Evolutionary conservation across 1,140 invertebrate genomes (phyloP).

Genomic region (Hormaphis cornu): DNA sequence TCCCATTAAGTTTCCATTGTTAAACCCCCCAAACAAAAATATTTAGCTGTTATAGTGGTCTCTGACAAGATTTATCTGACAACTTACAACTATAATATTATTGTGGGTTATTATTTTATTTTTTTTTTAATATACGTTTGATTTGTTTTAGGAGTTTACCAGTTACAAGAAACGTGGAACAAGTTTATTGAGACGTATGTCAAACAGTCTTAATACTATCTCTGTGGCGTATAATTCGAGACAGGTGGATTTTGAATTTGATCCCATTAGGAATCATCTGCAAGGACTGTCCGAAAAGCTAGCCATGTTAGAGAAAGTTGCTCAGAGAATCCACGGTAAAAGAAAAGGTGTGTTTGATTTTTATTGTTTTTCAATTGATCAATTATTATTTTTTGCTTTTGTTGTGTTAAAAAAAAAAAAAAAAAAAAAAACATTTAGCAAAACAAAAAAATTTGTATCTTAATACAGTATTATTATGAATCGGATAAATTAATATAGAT

Average conservation of each 20-base stretch:
- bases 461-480: no score
- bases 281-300: constrained; percentile 32
- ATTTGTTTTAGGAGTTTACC: constrained; percentile 30
- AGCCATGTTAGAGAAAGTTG: constrained; percentile 30
- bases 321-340: constrained; percentile 32
- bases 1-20: no score
- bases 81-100: background rate
- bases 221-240: constrained; percentile 28
- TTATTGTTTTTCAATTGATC: no score
- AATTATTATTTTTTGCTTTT: no score
- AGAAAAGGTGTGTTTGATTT: constrained; percentile 33
- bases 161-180: constrained; percentile 30
- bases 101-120: background rate
- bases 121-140: background rate
- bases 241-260: constrained; percentile 33
- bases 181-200: constrained; percentile 32
- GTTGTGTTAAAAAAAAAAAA: no score
- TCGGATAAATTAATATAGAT: no score
- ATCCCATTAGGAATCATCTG: constrained; percentile 28
- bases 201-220: constrained; percentile 33
- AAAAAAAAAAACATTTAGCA: no score
- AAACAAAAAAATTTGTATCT: no score
- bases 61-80: no score
- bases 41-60: no score
- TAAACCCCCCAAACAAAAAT: no score